phyloP scores from a whole-genome alignment of 1,140 invertebrate species.

The Anastrepha ludens region DNA sequence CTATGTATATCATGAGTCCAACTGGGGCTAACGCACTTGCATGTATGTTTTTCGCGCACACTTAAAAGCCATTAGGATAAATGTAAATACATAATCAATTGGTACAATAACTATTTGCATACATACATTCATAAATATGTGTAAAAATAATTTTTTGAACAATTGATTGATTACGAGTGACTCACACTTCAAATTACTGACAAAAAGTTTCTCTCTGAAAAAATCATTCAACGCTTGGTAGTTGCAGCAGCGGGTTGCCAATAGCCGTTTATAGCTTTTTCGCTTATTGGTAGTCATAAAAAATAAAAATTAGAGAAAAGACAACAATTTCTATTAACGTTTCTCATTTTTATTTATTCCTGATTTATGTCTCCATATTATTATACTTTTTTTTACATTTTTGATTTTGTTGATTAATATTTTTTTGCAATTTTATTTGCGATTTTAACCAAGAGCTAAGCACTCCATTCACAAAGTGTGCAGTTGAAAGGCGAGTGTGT shows the following conservation, averaged over 20 bases:
- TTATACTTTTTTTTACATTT: background rate
- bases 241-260: no score
- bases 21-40: no score
- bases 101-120: background rate
- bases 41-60: no score
- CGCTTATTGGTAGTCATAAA: no score
- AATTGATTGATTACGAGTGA: background rate
- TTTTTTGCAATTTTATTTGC: background rate
- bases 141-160: background rate
- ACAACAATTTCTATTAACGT: no score
- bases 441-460: background rate
- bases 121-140: background rate
- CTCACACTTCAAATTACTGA: background rate
- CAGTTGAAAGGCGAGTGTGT: constrained; percentile 1
- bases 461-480: background rate
- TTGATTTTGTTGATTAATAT: background rate
- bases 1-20: no score
- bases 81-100: background rate
- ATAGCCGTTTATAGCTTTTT: no score
- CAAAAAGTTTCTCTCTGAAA: background rate
- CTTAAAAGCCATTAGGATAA: background rate
- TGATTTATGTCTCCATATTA: no score
- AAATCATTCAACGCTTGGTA: background rate
- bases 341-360: background rate
- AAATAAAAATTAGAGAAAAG: no score